Evolutionary conservation across 2,888 invertebrate species (phyloP).

Genomic region (Phaedon cochleariae): DNA sequence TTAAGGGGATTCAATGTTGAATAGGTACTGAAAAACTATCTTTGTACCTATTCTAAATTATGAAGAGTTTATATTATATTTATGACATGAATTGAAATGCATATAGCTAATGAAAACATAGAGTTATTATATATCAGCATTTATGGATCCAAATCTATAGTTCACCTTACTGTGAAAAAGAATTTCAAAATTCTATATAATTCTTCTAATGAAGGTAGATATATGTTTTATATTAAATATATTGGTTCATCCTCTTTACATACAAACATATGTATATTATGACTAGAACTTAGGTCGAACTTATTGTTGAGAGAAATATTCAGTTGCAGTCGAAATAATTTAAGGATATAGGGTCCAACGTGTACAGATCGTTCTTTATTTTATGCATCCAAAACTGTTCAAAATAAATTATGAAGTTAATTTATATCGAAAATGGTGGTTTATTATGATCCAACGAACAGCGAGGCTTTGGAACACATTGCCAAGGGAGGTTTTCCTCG

Average conservation of each 20-base stretch:
- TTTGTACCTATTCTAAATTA: not conserved
- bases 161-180: not conserved
- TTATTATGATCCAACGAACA: not conserved
- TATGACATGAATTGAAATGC: not conserved
- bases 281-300: constrained; percentile 5
- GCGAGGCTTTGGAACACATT: not conserved
- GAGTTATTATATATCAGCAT: not conserved
- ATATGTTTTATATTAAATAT: too few relatives aligned
- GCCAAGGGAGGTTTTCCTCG: too few relatives aligned
- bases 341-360: constrained; percentile 44
- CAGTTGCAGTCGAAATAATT: not conserved
- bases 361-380: constrained; percentile 41
- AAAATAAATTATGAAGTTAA: constrained; percentile 41
- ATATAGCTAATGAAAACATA: not conserved
- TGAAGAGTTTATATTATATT: not conserved
- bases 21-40: too few relatives aligned
- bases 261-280: too few relatives aligned
- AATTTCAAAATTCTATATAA: too few relatives aligned
- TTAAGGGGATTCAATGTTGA: too few relatives aligned
- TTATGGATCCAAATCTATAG: not conserved
- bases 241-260: too few relatives aligned
- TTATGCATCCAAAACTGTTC: constrained; percentile 32
- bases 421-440: constrained; percentile 17
- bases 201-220: too few relatives aligned
- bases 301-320: constrained; percentile 19